Conservation (phyloP, 2,888 invertebrate species). For the Acronicta aceris region DNA sequence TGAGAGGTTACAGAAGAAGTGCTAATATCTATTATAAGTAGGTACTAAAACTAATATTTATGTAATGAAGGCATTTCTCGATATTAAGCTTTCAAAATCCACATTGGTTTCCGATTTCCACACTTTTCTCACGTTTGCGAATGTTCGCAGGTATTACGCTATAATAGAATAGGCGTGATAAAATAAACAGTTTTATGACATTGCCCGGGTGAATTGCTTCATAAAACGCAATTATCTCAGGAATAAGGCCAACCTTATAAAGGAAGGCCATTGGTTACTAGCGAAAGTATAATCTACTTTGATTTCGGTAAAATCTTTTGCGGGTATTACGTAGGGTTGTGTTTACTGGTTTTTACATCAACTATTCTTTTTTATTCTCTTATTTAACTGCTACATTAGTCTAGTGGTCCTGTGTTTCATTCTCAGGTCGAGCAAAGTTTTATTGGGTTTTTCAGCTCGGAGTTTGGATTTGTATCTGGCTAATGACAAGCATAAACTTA, state of each 20-base stretch:
- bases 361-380: no score
- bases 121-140: slow-evolving; percentile 59
- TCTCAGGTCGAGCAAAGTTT: no score
- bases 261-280: slow-evolving; percentile 53
- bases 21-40: no score
- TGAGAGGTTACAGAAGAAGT: no score
- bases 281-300: slow-evolving; percentile 45
- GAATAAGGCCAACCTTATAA: slow-evolving; percentile 69
- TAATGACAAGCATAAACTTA: no score
- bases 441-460: no score
- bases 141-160: slow-evolving; percentile 74
- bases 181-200: slow-evolving; percentile 83
- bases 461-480: no score
- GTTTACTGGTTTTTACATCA: not conserved
- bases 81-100: slow-evolving; percentile 32
- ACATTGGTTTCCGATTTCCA: slow-evolving; percentile 30
- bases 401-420: no score
- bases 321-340: slow-evolving; percentile 4
- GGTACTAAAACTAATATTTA: no score
- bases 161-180: slow-evolving; percentile 77
- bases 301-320: slow-evolving; percentile 33
- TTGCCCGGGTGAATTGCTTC: slow-evolving; percentile 79
- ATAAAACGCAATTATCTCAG: slow-evolving; percentile 83
- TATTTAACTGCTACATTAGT: no score
- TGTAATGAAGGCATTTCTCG: no score